Evolutionary conservation across 92 coral and sea anemone genomes (phyloP), one percentile per base, ranked within the genome.

Genomic region (Metridium senile): DNA sequence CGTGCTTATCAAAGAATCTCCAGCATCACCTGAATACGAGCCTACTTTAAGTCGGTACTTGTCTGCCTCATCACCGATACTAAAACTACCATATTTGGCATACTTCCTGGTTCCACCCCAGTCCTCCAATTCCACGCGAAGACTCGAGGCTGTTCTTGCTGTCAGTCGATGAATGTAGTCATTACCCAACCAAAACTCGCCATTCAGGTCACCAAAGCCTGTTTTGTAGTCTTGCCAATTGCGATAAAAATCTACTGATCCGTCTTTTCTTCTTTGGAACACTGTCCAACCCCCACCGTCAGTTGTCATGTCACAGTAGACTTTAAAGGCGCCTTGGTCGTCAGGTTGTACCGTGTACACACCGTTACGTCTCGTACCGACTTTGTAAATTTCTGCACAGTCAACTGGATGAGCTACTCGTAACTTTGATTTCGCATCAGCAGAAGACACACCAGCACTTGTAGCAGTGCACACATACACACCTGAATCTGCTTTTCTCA

Each of bases 221-320:
- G 79, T 63, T 78, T 78, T 84, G 71, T 71, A 84, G 32, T 78
- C 62, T 65, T 78, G 18, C 84, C 80, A 84, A 25, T 65, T 32
- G 21, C 74, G 88, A 16, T 62, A 54, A 1, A 84, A 84, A 70
- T 84, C 80, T 27, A 64, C 84, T 46, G 84, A 71, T 47, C 84
- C 88, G 66, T 84, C 84, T 33, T 78, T 83, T 72, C 88, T 78
- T 84, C 88, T 78, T 65, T 84, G 88, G 58, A 84, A 77, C 64
- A 84, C 83, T 21, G 88, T 84, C 88, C 88, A 84, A 2, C 85
- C 76, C 11, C 77, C 68, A 29, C 82, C 68, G 52, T 78, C 74
- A n/a, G 81, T 63, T 66, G 81, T 46, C 81, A 74, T 74, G 70
- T 74, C 79, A 74, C 79, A 74, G 79, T 74, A 74, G 34, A 74